Evolutionary conservation across 2,797 vertebrate species (phyloP).

Genomic region (Epinephelus coioides): DNA sequence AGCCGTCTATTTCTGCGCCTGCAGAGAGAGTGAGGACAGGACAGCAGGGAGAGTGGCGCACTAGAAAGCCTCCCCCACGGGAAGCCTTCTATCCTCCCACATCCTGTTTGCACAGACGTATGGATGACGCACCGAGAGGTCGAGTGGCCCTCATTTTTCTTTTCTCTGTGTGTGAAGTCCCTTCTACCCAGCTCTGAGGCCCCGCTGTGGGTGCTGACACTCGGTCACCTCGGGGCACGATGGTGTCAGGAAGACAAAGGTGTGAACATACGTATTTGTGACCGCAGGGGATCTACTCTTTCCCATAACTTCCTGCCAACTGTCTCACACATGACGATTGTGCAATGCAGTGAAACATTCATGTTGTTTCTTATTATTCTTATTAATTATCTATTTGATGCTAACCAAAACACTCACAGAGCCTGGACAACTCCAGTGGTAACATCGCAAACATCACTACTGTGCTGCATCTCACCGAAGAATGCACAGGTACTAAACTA

Average conservation of each 20-base stretch:
- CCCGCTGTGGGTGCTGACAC: slow-evolving; percentile 43
- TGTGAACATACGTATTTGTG: slow-evolving; percentile 35
- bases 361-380: background rate
- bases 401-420: background rate
- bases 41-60: slow-evolving; percentile 72
- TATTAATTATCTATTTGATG: background rate
- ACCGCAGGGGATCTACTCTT: slow-evolving; percentile 15
- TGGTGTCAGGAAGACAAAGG: slow-evolving; percentile 55
- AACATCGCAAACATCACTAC: background rate
- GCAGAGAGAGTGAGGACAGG: slow-evolving; percentile 78
- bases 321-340: background rate
- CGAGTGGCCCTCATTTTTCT: slow-evolving; percentile 58
- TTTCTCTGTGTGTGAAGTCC: slow-evolving; percentile 46
- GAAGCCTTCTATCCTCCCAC: slow-evolving; percentile 75
- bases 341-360: background rate
- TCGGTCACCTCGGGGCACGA: slow-evolving; percentile 15
- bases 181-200: slow-evolving; percentile 29
- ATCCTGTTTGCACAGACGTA: slow-evolving; percentile 85
- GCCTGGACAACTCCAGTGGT: background rate
- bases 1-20: slow-evolving; percentile 78
- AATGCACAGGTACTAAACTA: background rate
- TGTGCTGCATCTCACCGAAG: slow-evolving; percentile 8
- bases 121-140: slow-evolving; percentile 81
- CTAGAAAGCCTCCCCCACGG: slow-evolving; percentile 76
- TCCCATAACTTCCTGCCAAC: slow-evolving; percentile 15